Evolutionary conservation across 2,888 invertebrate genomes (phyloP).

Genomic region (Neria commutata): DNA sequence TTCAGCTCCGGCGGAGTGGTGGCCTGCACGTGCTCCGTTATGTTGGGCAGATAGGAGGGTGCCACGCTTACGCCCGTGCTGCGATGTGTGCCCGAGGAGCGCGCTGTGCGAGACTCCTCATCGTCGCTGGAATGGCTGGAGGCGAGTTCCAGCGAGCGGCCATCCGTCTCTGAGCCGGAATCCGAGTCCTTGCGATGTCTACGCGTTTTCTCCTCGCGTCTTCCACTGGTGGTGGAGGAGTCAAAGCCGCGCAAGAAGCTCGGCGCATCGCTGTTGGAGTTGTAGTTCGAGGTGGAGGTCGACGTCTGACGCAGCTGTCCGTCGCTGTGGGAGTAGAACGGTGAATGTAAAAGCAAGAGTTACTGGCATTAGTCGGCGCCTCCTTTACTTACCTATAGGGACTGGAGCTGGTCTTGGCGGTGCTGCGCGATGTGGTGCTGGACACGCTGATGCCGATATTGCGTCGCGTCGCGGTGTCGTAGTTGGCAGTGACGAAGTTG

Average conservation of each 20-base stretch:
- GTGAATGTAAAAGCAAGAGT: background rate
- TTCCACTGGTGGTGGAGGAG: conserved; percentile 46
- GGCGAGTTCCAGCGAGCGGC: conserved; percentile 85
- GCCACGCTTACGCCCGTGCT: conserved; percentile 61
- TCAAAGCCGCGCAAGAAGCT: conserved; percentile 70
- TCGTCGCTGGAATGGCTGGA: conserved; percentile 97
- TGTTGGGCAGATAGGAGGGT: conserved; percentile 69
- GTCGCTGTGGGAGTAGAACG: conserved; percentile 67
- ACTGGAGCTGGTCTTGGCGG: conserved; percentile 92
- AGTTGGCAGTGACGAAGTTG: conserved; percentile 56
- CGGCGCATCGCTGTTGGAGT: conserved; percentile 78
- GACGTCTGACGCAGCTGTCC: conserved; percentile 83
- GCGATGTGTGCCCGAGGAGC: conserved; percentile 62
- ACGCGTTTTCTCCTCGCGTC: conserved; percentile 54
- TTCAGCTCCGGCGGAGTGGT: conserved; percentile 70
- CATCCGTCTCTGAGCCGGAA: conserved; percentile 81
- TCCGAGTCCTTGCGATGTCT: conserved; percentile 71
- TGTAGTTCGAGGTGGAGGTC: conserved; percentile 87
- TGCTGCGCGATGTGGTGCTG: conserved; percentile 91
- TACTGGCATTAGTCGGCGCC: no score
- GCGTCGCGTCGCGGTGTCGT: conserved; percentile 70
- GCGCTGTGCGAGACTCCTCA: conserved; percentile 67
- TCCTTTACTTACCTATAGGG: conserved; percentile 76
- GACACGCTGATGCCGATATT: conserved; percentile 94
- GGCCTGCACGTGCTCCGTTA: conserved; percentile 66